Evolutionary conservation across 1,140 invertebrate genomes (phyloP).

Genomic region (Drosophila baimaii): DNA sequence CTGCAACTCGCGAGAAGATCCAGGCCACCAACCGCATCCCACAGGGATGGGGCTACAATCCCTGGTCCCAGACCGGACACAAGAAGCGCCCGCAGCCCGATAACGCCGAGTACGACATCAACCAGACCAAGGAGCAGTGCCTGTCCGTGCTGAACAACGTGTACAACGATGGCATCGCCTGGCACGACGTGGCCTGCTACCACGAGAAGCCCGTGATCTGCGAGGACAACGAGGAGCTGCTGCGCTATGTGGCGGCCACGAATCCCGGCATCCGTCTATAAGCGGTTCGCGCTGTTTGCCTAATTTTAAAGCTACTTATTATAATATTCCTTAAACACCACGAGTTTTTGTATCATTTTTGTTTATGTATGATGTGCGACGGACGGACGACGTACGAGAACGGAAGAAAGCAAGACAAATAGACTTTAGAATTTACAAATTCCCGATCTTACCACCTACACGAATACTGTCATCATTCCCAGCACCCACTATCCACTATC

Average conservation of each 20-base stretch:
- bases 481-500: conserved; percentile 32
- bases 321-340: conserved; percentile 78
- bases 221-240: conserved; percentile 93
- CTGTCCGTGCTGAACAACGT: conserved; percentile 94
- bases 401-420: conserved; percentile 80
- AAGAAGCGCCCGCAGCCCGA: conserved; percentile 94
- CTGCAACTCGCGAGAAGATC: conserved; percentile 94
- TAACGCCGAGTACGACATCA: conserved; percentile 96
- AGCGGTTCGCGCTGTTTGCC: conserved; percentile 74
- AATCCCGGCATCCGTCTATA: conserved; percentile 92
- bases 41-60: conserved; percentile 88
- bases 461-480: conserved; percentile 38
- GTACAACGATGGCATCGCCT: conserved; percentile 95
- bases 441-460: conserved; percentile 69
- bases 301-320: conserved; percentile 83
- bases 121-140: conserved; percentile 94
- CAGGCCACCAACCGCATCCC: conserved; percentile 91
- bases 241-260: conserved; percentile 92
- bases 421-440: conserved; percentile 84
- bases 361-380: conserved; percentile 75
- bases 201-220: conserved; percentile 95
- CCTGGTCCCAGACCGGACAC: conserved; percentile 95
- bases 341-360: conserved; percentile 77
- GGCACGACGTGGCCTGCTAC: conserved; percentile 97
- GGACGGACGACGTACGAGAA: conserved; percentile 61